Percentiles rank a stretch among this genome's conserved stretches.
Conservation (phyloP, 2,113 vertebrate species). For the Cebidichthys violaceus region DNA sequence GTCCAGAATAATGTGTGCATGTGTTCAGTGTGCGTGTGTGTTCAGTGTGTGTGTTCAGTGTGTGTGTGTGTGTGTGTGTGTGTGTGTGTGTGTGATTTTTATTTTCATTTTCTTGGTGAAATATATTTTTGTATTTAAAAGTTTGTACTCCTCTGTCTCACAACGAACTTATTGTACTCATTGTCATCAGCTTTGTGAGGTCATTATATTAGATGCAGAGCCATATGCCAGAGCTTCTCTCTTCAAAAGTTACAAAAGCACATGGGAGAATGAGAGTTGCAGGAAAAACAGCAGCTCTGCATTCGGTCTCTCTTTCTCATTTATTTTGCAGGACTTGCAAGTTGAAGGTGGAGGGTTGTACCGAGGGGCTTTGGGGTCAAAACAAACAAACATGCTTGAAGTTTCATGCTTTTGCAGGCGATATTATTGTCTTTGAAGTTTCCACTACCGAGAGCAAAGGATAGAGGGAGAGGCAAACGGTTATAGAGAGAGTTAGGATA, state of each 20-base stretch:
- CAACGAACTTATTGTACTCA: conserved; percentile 33
- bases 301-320: conserved; percentile 56
- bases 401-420: conserved; percentile 74
- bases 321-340: conserved; percentile 65
- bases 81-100: conserved; percentile 16
- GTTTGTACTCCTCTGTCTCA: conserved; percentile 27
- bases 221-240: conserved; percentile 35
- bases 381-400: conserved; percentile 73
- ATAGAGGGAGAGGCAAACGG: conserved; percentile 64
- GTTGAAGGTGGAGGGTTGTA: conserved; percentile 47
- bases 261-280: conserved; percentile 30
- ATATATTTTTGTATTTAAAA: conserved; percentile 50
- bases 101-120: conserved; percentile 40
- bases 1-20: conserved; percentile 10
- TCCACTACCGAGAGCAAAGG: conserved; percentile 64
- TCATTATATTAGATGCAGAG: conserved; percentile 20
- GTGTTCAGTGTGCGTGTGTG: conserved; percentile 17
- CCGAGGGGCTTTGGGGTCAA: conserved; percentile 69
- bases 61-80: no score
- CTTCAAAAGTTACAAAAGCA: conserved; percentile 41
- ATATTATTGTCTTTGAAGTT: conserved; percentile 74
- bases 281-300: conserved; percentile 16
- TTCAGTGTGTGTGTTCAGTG: no score
- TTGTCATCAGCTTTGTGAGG: conserved; percentile 55
- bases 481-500: conserved; percentile 62